A percentile compares a stretch with the other conserved stretches of the same genome.
Evolutionary conservation across 2,797 vertebrate genomes (phyloP).

Genomic region (Myioborus miniatus): DNA sequence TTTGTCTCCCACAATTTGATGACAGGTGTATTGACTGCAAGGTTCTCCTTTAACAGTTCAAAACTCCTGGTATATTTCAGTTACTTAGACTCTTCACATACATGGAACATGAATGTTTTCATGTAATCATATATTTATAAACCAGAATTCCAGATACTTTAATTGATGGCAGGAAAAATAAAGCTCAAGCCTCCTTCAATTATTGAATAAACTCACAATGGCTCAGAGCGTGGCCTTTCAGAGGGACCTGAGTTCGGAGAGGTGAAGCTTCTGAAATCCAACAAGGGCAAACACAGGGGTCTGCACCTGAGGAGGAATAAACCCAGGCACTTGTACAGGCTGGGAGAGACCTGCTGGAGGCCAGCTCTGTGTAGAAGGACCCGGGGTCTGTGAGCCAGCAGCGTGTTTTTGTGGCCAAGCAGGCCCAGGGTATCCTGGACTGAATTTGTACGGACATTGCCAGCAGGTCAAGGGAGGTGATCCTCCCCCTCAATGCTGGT

Average conservation of each 20-base stretch:
- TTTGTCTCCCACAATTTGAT: neutral
- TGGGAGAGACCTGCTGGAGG: neutral
- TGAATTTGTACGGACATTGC: neutral
- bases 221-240: neutral
- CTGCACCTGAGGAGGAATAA: neutral
- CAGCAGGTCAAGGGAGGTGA: no score
- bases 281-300: neutral
- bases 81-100: neutral
- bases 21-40: neutral
- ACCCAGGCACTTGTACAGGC: no score
- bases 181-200: neutral
- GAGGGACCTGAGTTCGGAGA: no score
- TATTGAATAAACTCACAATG: fast-evolving
- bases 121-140: neutral
- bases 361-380: neutral
- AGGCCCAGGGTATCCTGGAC: neutral
- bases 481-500: neutral
- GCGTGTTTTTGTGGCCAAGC: neutral
- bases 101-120: neutral
- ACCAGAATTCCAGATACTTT: neutral
- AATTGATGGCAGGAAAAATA: neutral
- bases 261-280: neutral
- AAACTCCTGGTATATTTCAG: neutral
- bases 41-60: neutral
- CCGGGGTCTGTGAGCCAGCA: neutral